Evolutionary conservation across 2,797 vertebrate species (phyloP).

Genomic region (Ctenochaetus hawaiiensis): DNA sequence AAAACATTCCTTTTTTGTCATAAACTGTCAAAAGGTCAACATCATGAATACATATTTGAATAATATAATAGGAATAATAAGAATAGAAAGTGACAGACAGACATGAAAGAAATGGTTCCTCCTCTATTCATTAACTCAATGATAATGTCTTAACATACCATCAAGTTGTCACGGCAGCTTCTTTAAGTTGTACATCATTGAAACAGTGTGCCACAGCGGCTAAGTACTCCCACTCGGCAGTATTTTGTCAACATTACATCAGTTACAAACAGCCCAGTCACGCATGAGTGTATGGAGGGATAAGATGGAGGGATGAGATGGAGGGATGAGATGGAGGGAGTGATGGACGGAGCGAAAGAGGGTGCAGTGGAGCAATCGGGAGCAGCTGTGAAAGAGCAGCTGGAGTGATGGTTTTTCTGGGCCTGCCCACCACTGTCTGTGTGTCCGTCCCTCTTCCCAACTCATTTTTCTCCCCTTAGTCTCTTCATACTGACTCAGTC

Average conservation of each 20-base stretch:
- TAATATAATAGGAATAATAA: too few relatives aligned
- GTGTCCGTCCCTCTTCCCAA: slow-evolving; percentile 8
- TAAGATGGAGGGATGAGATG: too few relatives aligned
- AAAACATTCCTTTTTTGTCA: too few relatives aligned
- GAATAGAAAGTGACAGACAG: background rate
- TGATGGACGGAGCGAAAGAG: slow-evolving; percentile 57
- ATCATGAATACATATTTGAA: too few relatives aligned
- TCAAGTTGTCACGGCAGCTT: background rate
- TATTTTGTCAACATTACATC: slow-evolving; percentile 62
- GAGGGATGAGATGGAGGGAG: slow-evolving; percentile 47
- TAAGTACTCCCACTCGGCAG: slow-evolving; percentile 43
- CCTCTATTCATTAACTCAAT: slow-evolving; percentile 21
- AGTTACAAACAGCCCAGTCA: slow-evolving; percentile 64
- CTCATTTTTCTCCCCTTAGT: slow-evolving; percentile 24
- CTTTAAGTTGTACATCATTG: slow-evolving; percentile 26
- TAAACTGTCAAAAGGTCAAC: too few relatives aligned
- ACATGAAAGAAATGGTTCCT: slow-evolving; percentile 18
- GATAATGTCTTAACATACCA: slow-evolving; percentile 23
- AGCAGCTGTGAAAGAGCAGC: slow-evolving; percentile 79
- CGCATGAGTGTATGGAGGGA: slow-evolving; percentile 31
- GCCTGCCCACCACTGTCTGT: slow-evolving; percentile 30
- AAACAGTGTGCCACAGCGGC: slow-evolving; percentile 22
- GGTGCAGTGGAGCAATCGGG: slow-evolving; percentile 64
- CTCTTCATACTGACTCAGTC: slow-evolving; percentile 20
- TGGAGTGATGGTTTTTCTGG: slow-evolving; percentile 68